Conservation (phyloP, 2,888 invertebrate genomes). For the Eristalis tenax region DNA sequence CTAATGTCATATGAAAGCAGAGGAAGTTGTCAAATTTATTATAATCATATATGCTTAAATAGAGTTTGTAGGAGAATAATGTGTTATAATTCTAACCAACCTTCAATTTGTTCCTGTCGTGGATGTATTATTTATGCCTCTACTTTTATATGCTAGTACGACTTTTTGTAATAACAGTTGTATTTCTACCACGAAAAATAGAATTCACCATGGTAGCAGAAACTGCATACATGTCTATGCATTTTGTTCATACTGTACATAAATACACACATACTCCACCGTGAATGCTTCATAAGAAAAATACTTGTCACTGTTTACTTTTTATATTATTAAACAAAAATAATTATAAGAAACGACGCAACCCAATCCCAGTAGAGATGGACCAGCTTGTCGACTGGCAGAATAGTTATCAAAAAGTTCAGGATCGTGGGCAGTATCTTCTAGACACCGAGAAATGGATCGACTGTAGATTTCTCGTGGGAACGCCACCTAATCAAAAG, state of each 20-base stretch:
- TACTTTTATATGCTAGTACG: too few species aligned
- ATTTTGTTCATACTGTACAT: not conserved
- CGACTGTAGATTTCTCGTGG: constrained; percentile 91
- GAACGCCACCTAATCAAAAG: constrained; percentile 89
- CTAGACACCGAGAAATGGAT: constrained; percentile 91
- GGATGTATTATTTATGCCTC: too few species aligned
- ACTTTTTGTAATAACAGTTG: too few species aligned
- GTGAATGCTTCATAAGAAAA: constrained; percentile 1
- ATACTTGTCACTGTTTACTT: constrained; percentile 5
- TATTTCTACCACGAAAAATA: too few species aligned
- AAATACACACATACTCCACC: not conserved
- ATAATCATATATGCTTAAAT: too few species aligned
- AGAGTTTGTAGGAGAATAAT: too few species aligned
- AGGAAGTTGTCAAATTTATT: too few species aligned
- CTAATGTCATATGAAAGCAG: too few species aligned
- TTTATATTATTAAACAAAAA: not conserved
- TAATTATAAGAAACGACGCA: constrained; percentile 21
- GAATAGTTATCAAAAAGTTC: constrained; percentile 86
- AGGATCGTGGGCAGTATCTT: constrained; percentile 88
- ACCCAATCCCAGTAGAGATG: constrained; percentile 9
- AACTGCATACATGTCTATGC: not conserved
- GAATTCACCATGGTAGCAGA: too few species aligned
- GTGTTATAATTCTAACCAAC: too few species aligned
- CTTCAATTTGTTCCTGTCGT: too few species aligned
- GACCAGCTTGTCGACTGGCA: constrained; percentile 86